Base-by-base conservation (phyloP, 2,113 vertebrate species). In the Mobula birostris region DNA sequence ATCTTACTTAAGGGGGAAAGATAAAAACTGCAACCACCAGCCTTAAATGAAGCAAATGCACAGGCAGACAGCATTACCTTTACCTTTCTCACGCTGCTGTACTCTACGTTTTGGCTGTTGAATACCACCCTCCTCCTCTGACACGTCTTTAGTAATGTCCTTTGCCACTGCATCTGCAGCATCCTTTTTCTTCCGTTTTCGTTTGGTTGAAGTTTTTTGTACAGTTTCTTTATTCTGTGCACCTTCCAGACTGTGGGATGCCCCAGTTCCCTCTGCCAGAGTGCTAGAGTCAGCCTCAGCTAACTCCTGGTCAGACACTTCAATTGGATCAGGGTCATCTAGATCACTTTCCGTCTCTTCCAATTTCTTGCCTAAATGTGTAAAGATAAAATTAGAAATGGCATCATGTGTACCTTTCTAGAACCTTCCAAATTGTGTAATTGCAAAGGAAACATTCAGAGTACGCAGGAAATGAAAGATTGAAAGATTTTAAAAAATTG, bases 221-320 rank as follows among this genome's bases (percentile, higher is more conserved):
- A 58, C 8, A 94, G 87, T 68, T 74, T 93, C 91, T 56, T 29
- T 48, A 48, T 74, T 27, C 76, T 96, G 95, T 27, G 94, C 95
- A 95, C 94, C 95, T 93, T 96, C 94, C 76, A 96, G 94, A 29
- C 94, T 95, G 87, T 95, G 94, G 94, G 97, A 95, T 24, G 96
- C 96, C 29, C 98, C 97, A 32, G 98, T 98, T 95, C 98, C 97
- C 9, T 98, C 98, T 95, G 98, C 97, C 94, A 96, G 96, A 0
- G 0, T 95, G 80, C 95, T 96, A 90, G 95, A 85, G 95, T 96
- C 96, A 74, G 94, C 94, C 90, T 96, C 96, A 90, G 95, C 95
- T 7, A 95, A 95, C 95, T 97, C 97, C 78, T 95, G 94, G 6
- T 95, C 95, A 2, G 95, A 94, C 63, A 94, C 90, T 70, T 95